Evolutionary conservation across 2,113 vertebrate genomes (phyloP).

Genomic region (Sciurus niger): DNA sequence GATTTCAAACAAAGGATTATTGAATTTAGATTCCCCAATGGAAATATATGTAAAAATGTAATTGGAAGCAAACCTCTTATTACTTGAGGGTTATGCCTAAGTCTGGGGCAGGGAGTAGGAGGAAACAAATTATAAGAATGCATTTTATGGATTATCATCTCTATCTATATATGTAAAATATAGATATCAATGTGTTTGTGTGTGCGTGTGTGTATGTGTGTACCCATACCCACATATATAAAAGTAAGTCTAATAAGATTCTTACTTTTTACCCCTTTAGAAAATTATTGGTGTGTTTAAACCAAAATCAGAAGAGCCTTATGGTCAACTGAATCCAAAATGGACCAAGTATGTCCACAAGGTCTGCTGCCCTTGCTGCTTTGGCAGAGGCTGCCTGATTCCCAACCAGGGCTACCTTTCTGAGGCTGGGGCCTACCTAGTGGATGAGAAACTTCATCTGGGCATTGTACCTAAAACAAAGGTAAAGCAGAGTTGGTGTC

Average conservation of each 20-base stretch:
- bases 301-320: slow-evolving; percentile 99
- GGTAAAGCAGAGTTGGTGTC: slow-evolving; percentile 87
- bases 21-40: not conserved
- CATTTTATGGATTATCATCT: not conserved
- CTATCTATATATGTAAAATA: not conserved
- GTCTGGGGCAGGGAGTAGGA: not conserved
- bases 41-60: slow-evolving; percentile 22
- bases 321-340: slow-evolving; percentile 98
- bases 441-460: slow-evolving; percentile 96
- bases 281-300: slow-evolving; percentile 98
- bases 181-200: not conserved
- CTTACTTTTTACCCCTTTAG: slow-evolving; percentile 84
- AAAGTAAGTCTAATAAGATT: not conserved
- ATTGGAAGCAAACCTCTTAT: slow-evolving; percentile 25
- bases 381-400: slow-evolving; percentile 97
- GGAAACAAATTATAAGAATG: slow-evolving; percentile 23
- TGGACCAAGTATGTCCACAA: slow-evolving; percentile 99
- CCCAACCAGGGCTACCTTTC: slow-evolving; percentile 99
- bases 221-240: not conserved
- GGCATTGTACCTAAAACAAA: slow-evolving; percentile 98
- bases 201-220: no score
- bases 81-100: not conserved
- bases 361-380: slow-evolving; percentile 98
- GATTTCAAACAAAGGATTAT: not conserved
- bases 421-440: slow-evolving; percentile 96